Conservation (phyloP, 2,797 vertebrate genomes). For the Parauchenoglanis punctatus region DNA sequence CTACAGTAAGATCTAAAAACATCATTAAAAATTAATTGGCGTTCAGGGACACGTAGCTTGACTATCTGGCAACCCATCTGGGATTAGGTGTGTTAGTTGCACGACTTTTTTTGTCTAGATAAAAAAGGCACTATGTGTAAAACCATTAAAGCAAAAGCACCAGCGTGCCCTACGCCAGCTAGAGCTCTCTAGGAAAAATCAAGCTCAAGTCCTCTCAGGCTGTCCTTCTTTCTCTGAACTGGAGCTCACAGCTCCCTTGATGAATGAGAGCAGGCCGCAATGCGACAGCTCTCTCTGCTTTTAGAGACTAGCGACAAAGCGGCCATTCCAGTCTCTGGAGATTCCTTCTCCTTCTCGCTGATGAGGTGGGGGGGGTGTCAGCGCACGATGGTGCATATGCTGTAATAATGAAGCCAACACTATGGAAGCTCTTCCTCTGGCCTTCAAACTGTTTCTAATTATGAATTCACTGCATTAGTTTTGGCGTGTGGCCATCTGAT, state of each 20-base stretch:
- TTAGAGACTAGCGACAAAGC: conserved; percentile 40
- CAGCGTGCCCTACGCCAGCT: neutral
- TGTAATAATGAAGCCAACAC: conserved; percentile 11
- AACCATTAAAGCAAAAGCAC: neutral
- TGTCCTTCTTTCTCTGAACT: conserved; percentile 13
- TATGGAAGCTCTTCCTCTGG: neutral
- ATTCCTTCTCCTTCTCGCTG: neutral
- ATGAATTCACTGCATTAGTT: neutral
- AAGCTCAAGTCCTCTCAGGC: conserved; percentile 34
- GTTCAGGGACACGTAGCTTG: neutral
- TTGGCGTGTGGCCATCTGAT: neutral
- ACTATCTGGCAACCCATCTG: neutral
- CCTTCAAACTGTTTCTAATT: conserved; percentile 12
- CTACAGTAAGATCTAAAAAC: conserved; percentile 4
- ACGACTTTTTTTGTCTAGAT: neutral
- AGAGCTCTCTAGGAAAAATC: conserved; percentile 24
- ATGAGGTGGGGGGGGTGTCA: conserved; percentile 32
- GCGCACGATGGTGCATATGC: neutral
- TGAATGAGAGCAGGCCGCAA: conserved; percentile 45
- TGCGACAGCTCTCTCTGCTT: conserved; percentile 39
- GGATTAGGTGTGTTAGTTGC: neutral
- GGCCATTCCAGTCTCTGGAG: conserved; percentile 33
- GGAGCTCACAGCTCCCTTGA: conserved; percentile 35
- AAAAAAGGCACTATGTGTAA: neutral
- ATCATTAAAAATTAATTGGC: conserved; percentile 26